Evolutionary conservation across 2,888 invertebrate genomes (phyloP).

Genomic region (Epicampocera succincta): DNA sequence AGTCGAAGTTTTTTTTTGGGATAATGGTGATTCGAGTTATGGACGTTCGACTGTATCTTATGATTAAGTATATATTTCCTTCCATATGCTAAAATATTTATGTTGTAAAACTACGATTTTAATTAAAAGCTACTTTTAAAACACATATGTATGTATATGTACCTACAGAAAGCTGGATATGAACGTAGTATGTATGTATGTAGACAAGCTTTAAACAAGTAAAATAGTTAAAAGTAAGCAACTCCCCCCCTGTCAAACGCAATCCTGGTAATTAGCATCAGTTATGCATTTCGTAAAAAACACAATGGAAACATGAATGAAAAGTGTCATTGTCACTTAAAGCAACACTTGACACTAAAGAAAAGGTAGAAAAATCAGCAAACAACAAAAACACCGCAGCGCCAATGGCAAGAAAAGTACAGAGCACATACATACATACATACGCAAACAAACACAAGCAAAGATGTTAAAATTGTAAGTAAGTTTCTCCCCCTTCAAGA

Average conservation of each 20-base stretch:
- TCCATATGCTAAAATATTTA: too few species aligned
- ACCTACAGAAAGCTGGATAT: too few species aligned
- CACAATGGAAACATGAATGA: conserved; percentile 10
- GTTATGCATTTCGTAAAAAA: conserved; percentile 33
- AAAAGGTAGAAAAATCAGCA: conserved; percentile 25
- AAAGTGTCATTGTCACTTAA: conserved; percentile 59
- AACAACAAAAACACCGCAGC: not conserved
- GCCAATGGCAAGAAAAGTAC: conserved; percentile 1
- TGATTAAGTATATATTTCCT: too few species aligned
- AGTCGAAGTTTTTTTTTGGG: too few species aligned
- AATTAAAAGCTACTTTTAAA: too few species aligned
- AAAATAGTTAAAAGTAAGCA: not conserved
- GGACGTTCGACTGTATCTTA: too few species aligned
- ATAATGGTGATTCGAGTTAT: too few species aligned
- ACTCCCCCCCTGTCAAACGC: conserved; percentile 64
- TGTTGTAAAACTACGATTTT: too few species aligned
- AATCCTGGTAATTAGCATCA: conserved; percentile 65
- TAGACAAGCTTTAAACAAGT: not conserved
- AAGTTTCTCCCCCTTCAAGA: conserved; percentile 28
- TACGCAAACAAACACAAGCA: conserved; percentile 17
- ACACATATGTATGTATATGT: too few species aligned
- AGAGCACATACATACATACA: too few species aligned
- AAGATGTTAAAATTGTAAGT: not conserved
- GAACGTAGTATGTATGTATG: too few species aligned
- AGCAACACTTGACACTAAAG: conserved; percentile 25